Conservation (phyloP, 2,888 invertebrate genomes). For the Drosophila colorata region DNA sequence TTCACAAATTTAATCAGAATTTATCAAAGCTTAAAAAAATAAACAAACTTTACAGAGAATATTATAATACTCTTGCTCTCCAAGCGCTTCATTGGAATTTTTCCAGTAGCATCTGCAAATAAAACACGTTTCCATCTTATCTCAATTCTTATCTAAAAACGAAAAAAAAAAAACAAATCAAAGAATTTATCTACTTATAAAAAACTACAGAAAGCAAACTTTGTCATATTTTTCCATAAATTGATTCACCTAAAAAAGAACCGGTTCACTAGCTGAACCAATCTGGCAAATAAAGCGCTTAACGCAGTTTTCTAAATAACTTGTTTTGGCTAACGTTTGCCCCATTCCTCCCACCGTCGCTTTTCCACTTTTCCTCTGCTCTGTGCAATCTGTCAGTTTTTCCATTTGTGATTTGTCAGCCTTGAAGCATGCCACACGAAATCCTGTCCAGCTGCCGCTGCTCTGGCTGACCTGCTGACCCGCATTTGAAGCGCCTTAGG, state of each 20-base stretch:
- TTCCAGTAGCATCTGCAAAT: conserved; percentile 7
- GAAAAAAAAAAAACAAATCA: not conserved
- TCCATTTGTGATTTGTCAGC: conserved; percentile 27
- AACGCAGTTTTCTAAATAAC: conserved; percentile 1
- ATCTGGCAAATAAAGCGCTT: conserved; percentile 6
- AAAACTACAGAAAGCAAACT: conserved; percentile 6
- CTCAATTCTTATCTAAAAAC: conserved; percentile 11
- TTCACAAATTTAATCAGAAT: too few relatives aligned
- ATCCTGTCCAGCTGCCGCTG: conserved; percentile 33
- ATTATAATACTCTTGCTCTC: not conserved
- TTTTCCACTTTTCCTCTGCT: not conserved
- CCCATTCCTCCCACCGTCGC: not conserved
- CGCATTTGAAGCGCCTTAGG: conserved; percentile 44
- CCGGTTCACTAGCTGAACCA: conserved; percentile 18
- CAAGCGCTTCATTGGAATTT: conserved; percentile 17
- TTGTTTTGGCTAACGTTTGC: not conserved
- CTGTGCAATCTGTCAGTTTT: conserved; percentile 9
- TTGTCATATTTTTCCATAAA: conserved; percentile 9
- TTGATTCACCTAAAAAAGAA: conserved; percentile 12
- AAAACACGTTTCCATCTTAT: conserved; percentile 10
- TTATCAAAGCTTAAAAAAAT: too few relatives aligned
- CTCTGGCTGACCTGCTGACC: conserved; percentile 57
- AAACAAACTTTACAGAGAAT: too few relatives aligned
- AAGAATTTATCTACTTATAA: not conserved
- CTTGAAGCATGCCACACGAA: conserved; percentile 50